Base-by-base conservation (phyloP, 1,140 invertebrate genomes). In the Pygmarrhopalites habei region DNA sequence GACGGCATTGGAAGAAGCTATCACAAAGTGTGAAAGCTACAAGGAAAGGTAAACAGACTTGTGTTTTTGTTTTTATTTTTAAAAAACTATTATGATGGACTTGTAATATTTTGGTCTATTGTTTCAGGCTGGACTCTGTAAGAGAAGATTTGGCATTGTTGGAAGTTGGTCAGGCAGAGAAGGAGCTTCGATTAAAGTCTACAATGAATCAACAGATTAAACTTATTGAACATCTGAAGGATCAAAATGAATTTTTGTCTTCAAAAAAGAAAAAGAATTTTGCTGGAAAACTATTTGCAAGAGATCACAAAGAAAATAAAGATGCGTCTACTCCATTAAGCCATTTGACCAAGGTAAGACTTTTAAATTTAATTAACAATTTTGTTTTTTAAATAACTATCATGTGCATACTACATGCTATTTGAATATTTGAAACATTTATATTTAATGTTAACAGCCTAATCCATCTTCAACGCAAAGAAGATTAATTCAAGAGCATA, bases 241-340 rank as follows among this genome's bases (percentile, higher is more conserved):
- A 28, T 25, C 62, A 64, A 52, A 64, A 64, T 51, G 62, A 64
- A 43, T 14, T 41, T 21, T 32, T 64, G 21, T 51, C 44, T 19
- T 28, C 47, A 12, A 64, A 64, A 15, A 64, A 64, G 43, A 62
- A 62, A 26, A 62, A 62, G 25, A 43, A 23, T 26, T 59, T 59
- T 26, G 39, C 14, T 5, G 57, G 43, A 28, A 44, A 46, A 23
- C 14, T 44, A 7, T 58, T 58, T 43, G 23, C 17, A 26, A 7
- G 25, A 26, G 57, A 59, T 23, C 26, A 23, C 25, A 59, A 59
- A 44, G 43, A 43, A 44, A 3, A 23, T n/a, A 59, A 59, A 28
- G 39, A 46, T 7, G 19, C 57, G 17, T 46, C 12, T 7, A 46
- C 43, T 10, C 39, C 57, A 46, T 10, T 46, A 10, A 44, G 12